Conservation (phyloP, 1,140 invertebrate genomes). For the Ectropis grisescens region DNA sequence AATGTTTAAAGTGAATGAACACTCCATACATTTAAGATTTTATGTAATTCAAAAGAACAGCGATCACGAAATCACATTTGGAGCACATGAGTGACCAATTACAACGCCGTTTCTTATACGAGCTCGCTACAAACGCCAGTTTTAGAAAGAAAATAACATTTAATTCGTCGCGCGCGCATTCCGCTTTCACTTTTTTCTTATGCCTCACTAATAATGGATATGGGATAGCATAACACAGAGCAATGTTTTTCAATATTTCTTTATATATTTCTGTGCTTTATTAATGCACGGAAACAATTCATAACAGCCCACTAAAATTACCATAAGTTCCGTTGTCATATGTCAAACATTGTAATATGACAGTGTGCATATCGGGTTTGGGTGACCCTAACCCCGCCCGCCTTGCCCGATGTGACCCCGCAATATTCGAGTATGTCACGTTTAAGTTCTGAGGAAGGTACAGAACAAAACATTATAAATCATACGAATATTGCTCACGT, state of each 20-base stretch:
- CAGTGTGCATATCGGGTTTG: too few species aligned
- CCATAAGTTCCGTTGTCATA: too few species aligned
- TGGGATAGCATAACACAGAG: conserved; percentile 8
- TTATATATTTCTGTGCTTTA: conserved; percentile 2
- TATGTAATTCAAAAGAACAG: too few species aligned
- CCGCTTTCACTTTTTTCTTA: conserved; percentile 43
- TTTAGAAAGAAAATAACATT: conserved; percentile 21
- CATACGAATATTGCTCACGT: conserved; percentile 29
- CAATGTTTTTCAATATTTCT: conserved; percentile 15
- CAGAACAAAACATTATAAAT: too few species aligned
- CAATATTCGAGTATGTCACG: too few species aligned
- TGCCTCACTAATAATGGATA: conserved; percentile 19
- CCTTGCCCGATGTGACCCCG: too few species aligned
- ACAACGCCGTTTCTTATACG: conserved; percentile 8
- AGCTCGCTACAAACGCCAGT: conserved; percentile 18
- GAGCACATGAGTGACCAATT: conserved; percentile 16
- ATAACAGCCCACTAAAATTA: conserved; percentile 4
- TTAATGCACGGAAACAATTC: background rate
- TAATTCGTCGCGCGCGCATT: conserved; percentile 24
- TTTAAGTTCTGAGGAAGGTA: too few species aligned
- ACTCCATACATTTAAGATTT: too few species aligned
- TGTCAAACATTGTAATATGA: too few species aligned
- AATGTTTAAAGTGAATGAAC: too few species aligned
- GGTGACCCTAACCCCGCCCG: too few species aligned
- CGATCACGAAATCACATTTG: conserved; percentile 6